A percentile compares a stretch with the other conserved stretches of the same genome.
phyloP scores from a whole-genome alignment of 2,113 vertebrate species.

The Sylvilagus bachmani region DNA sequence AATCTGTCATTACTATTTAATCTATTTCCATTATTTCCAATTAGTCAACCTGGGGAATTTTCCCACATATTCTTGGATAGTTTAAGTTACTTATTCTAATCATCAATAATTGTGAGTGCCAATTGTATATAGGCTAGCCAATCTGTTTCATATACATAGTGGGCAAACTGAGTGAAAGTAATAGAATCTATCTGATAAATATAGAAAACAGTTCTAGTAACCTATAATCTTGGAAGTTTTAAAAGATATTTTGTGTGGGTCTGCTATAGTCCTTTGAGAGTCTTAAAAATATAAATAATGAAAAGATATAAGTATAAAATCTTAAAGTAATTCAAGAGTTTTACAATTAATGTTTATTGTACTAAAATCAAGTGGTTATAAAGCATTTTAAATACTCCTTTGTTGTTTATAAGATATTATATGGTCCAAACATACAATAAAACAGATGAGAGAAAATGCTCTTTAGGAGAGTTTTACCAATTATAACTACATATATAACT shows the following conservation, averaged over 20 bases:
- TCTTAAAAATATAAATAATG: slow-evolving; percentile 49
- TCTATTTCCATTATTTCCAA: not conserved
- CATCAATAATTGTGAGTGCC: not conserved
- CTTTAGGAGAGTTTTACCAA: slow-evolving; percentile 9
- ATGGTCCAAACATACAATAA: slow-evolving; percentile 28
- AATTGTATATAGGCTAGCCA: not conserved
- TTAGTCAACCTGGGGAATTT: not conserved
- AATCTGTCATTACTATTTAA: not conserved
- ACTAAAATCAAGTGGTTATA: slow-evolving; percentile 44
- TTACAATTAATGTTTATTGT: slow-evolving; percentile 33
- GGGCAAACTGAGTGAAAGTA: not conserved
- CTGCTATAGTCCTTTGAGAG: not conserved
- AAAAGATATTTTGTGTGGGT: not conserved
- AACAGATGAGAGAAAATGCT: not conserved
- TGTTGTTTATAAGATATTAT: not conserved
- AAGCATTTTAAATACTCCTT: slow-evolving; percentile 39
- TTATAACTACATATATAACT: slow-evolving; percentile 40
- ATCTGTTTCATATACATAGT: not conserved
- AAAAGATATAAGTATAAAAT: not conserved
- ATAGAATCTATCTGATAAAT: not conserved
- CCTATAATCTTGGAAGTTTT: not conserved
- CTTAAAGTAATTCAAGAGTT: slow-evolving; percentile 15
- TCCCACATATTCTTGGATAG: not conserved
- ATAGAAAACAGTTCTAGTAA: not conserved
- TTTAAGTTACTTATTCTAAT: not conserved